A percentile compares a stretch with the other conserved stretches of the same genome.
Conservation (phyloP, 2,797 vertebrate species). For the Heliangelus exortis region DNA sequence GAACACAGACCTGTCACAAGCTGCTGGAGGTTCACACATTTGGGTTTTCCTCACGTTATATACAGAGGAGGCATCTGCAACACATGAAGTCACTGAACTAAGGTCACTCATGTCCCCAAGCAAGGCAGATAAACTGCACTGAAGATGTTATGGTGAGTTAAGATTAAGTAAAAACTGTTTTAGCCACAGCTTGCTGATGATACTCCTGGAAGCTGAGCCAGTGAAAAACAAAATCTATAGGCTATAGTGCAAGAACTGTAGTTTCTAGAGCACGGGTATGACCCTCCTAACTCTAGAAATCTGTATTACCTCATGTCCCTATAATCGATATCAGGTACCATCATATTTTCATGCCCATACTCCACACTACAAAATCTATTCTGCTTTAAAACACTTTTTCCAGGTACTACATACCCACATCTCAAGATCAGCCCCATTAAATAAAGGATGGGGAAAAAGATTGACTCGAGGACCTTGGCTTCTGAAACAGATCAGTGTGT, state of each 20-base stretch:
- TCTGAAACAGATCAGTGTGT: background rate
- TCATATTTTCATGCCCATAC: background rate
- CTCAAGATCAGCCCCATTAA: background rate
- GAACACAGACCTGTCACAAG: background rate
- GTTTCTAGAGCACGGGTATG: background rate
- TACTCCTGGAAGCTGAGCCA: background rate
- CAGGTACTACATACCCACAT: background rate
- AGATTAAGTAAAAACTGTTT: background rate
- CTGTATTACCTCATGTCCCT: background rate
- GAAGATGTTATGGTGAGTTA: background rate
- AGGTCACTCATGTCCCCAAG: background rate
- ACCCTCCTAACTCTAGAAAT: background rate
- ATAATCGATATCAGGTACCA: background rate
- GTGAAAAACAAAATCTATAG: background rate
- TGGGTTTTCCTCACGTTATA: background rate
- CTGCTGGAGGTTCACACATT: background rate
- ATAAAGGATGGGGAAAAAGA: background rate
- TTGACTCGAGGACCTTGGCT: background rate
- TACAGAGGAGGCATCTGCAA: background rate
- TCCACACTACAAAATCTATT: background rate
- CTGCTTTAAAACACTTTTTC: background rate
- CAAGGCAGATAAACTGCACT: background rate
- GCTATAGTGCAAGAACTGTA: background rate
- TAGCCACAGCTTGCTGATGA: background rate
- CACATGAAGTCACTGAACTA: background rate